Percentiles rank a stretch among this genome's conserved stretches.
phyloP scores from a whole-genome alignment of 2,797 vertebrate genomes.

The Myotis findleyi region DNA sequence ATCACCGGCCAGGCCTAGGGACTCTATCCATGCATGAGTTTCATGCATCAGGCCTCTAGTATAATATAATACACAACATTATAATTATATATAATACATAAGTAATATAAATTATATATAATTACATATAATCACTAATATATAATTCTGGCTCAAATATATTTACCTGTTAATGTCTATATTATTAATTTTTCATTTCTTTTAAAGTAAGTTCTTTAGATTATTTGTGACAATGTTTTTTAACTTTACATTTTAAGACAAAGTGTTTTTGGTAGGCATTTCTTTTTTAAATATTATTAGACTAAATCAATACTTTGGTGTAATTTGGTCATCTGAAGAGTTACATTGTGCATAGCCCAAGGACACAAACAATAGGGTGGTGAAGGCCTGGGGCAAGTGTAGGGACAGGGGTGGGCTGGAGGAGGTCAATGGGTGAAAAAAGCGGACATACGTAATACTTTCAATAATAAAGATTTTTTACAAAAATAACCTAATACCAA shows the following conservation, averaged over 20 bases:
- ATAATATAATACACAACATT: not conserved
- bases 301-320: conserved; percentile 59
- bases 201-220: conserved; percentile 9
- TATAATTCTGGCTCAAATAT: conserved; percentile 22
- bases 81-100: not conserved
- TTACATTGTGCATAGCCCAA: not conserved
- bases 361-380: not conserved
- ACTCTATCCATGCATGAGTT: no score
- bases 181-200: conserved; percentile 26
- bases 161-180: not conserved
- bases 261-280: conserved; percentile 38
- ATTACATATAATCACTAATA: not conserved
- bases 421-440: no score
- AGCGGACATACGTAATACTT: no score
- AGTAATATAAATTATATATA: not conserved
- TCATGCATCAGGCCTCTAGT: no score
- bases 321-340: conserved; percentile 42
- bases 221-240: conserved; percentile 7
- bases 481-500: not conserved
- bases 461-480: no score
- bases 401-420: no score
- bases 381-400: no score
- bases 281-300: conserved; percentile 47
- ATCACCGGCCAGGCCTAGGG: no score
- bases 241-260: conserved; percentile 47